These are phyloP conservation scores for Meda fulgida DNA, from an alignment of 2,797 vertebrate genomes.

Conservation along the genomic window DNA sequence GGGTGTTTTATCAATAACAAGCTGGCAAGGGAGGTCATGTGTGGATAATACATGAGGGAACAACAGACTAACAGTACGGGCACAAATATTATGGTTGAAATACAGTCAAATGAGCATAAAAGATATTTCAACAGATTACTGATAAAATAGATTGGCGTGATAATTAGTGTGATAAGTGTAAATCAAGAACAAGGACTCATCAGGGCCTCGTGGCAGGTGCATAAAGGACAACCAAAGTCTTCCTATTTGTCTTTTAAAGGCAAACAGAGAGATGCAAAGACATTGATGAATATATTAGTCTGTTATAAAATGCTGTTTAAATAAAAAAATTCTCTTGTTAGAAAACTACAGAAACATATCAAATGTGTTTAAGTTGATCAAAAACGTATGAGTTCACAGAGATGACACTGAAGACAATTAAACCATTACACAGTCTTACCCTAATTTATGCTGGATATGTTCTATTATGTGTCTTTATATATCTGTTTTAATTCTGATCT, in stretches of 20 bases:
- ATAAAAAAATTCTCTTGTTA: not conserved
- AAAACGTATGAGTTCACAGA: not conserved
- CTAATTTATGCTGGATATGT: not conserved
- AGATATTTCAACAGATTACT: constrained; percentile 25
- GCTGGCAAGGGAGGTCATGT: constrained; percentile 70
- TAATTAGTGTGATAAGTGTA: constrained; percentile 7
- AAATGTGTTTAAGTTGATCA: not conserved
- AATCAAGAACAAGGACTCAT: constrained; percentile 21
- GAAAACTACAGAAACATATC: not conserved
- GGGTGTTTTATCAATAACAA: constrained; percentile 67
- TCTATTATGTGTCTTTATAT: too few relatives aligned
- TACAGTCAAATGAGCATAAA: constrained; percentile 28
- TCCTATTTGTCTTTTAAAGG: not conserved
- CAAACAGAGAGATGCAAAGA: not conserved
- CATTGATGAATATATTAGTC: not conserved
- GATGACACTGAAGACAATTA: not conserved
- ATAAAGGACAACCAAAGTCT: constrained; percentile 5
- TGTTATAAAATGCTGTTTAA: not conserved
- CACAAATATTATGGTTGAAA: constrained; percentile 50
- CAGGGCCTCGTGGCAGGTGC: not conserved
- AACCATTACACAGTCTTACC: not conserved
- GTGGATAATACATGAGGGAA: constrained; percentile 65
- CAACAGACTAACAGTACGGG: constrained; percentile 53
- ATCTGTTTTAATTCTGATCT: not conserved
- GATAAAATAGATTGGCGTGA: not conserved